A percentile compares a stretch with the other conserved stretches of the same genome.
Conservation (phyloP, 2,797 vertebrate species). For the Gymnothorax reevesii region DNA sequence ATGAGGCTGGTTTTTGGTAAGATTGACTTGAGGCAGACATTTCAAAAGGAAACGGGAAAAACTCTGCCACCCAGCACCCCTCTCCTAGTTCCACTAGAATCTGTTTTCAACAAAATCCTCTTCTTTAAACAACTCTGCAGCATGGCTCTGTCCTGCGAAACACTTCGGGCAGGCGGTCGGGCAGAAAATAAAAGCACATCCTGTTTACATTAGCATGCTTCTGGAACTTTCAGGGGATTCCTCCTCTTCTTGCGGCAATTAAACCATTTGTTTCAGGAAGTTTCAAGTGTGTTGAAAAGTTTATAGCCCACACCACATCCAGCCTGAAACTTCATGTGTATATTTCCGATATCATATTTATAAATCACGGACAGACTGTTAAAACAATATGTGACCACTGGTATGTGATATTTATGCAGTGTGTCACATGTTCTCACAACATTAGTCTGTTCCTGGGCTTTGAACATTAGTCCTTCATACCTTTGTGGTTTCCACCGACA, state of each 20-base stretch:
- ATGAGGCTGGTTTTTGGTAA: slow-evolving; percentile 11
- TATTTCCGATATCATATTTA: slow-evolving; percentile 13
- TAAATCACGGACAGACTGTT: not conserved
- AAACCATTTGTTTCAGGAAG: slow-evolving; percentile 43
- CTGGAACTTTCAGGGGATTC: slow-evolving; percentile 47
- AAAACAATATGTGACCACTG: not conserved
- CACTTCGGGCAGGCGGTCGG: slow-evolving; percentile 53
- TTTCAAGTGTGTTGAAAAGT: slow-evolving; percentile 41
- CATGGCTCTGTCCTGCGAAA: slow-evolving; percentile 45
- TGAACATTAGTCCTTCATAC: not conserved
- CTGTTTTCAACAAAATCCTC: slow-evolving; percentile 31
- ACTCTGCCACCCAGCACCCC: not conserved
- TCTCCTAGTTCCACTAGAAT: slow-evolving; percentile 16
- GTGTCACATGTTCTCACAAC: not conserved
- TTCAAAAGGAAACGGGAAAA: not conserved
- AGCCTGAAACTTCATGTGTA: slow-evolving; percentile 29
- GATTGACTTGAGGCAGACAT: slow-evolving; percentile 16
- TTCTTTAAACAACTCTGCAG: slow-evolving; percentile 46
- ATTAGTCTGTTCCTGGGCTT: not conserved
- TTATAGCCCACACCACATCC: slow-evolving; percentile 42
- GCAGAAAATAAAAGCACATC: slow-evolving; percentile 56
- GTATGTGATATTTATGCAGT: not conserved
- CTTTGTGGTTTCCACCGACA: not conserved
- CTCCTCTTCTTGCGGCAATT: slow-evolving; percentile 39
- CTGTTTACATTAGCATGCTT: slow-evolving; percentile 50